Percentiles rank a stretch among this genome's conserved stretches.
Evolutionary conservation across 2,113 vertebrate genomes (phyloP).

Genomic region (Actenoides hombroni): DNA sequence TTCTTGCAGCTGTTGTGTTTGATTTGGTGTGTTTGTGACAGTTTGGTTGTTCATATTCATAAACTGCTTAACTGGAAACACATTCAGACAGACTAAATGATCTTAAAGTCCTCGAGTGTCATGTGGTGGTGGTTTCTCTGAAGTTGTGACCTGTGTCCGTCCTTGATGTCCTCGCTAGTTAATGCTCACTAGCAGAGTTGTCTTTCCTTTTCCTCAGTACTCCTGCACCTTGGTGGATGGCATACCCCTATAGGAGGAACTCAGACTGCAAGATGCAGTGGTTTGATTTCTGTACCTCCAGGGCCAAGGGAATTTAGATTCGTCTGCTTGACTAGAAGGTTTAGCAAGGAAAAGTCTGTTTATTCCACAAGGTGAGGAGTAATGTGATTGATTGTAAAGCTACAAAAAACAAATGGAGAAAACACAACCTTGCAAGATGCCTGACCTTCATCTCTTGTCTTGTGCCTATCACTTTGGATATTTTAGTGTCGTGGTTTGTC

Average conservation of each 20-base stretch:
- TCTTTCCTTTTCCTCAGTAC: background rate
- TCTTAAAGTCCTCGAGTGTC: background rate
- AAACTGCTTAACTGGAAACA: background rate
- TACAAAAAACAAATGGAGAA: background rate
- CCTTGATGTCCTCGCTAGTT: background rate
- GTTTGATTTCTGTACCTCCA: background rate
- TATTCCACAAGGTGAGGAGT: background rate
- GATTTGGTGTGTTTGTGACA: background rate
- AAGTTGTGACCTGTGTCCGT: background rate
- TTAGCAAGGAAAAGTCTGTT: background rate
- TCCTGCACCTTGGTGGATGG: background rate
- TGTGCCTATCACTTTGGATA: background rate
- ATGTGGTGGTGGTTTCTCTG: background rate
- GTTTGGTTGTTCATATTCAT: background rate
- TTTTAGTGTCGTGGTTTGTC: background rate
- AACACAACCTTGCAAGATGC: no score
- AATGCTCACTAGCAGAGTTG: background rate
- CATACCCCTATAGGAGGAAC: accelerated
- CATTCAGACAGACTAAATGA: background rate
- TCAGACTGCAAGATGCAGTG: background rate
- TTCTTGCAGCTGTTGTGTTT: background rate
- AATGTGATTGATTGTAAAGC: background rate
- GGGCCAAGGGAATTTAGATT: background rate
- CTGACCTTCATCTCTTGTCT: background rate
- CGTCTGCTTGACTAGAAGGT: background rate